Base-by-base conservation (phyloP, 92 coral and sea anemone genomes). In the Palythoa grandiflora region DNA sequence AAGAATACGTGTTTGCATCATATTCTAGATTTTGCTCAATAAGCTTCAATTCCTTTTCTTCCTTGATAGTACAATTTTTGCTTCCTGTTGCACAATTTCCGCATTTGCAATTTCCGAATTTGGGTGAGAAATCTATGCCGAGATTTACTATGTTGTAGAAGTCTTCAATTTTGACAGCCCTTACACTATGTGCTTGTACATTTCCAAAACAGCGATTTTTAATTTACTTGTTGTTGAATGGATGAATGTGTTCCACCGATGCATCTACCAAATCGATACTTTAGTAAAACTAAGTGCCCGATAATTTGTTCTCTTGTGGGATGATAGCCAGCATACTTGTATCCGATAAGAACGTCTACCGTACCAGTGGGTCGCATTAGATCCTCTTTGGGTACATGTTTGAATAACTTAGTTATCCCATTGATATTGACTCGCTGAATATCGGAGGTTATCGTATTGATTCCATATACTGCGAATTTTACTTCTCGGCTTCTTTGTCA, bases 251-350 rank as follows among this genome's bases (percentile, higher is more conserved):
- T 48, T 68, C 87, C 93, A 3, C 89, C 87, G 13, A 88, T 17
- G 39, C 91, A 88, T 78, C 79, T 48, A 5, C 94, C 89, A 44
- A 91, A 92, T 1, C 91, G 87, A 57, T 92, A 89, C 72, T 59
- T 87, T n/a, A 92, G 88, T 9, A 84, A 71, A 14, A 92, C 53
- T 13, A 92, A 63, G 75, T 89, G 92, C 6, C 84, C 90, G 17
- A 71, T 5, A 40, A 6, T 75, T 71, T 89, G 88, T 59, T 81
- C 91, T 76, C 65, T 86, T 37, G 70, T 37, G 20, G 91, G 92
- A 60, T 89, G 92, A 70, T 36, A 70, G 4, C 40, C 47, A 36
- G 74, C 74, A 13, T 70, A 70, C 13, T 70, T 40, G 13, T 6
- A 75, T 3, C 61, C 92, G 14, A 92, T 92, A 10, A 92, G 85